These are phyloP conservation scores for Diplazon laetatorius DNA, from an alignment of 2,888 invertebrate species.

Conservation along the genomic window DNA sequence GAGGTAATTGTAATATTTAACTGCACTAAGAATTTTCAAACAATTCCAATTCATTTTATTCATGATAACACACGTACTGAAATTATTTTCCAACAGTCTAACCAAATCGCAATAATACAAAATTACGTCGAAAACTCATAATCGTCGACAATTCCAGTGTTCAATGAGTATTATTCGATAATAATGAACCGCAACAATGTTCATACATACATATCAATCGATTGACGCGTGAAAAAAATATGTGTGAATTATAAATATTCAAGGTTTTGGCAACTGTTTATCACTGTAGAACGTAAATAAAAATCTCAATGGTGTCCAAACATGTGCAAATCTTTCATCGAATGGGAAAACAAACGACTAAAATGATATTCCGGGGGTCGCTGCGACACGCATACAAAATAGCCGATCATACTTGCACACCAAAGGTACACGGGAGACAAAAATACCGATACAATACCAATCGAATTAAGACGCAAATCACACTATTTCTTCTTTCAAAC, in stretches of 20 bases:
- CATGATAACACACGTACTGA: background rate
- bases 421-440: background rate
- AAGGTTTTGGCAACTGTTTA: background rate
- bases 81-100: background rate
- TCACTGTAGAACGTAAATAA: background rate
- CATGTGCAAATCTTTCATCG: background rate
- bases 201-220: background rate
- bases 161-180: constrained; percentile 1
- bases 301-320: background rate
- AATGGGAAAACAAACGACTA: background rate
- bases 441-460: background rate
- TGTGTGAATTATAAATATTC: background rate
- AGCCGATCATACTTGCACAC: background rate
- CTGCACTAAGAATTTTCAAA: no score
- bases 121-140: background rate
- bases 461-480: background rate
- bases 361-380: no score
- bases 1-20: no score
- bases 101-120: background rate
- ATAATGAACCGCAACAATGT: background rate
- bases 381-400: background rate
- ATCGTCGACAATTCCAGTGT: background rate
- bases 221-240: background rate
- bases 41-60: no score
- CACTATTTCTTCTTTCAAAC: background rate